Conservation (phyloP, 2,113 vertebrate genomes). For the Syrrhaptes paradoxus region DNA sequence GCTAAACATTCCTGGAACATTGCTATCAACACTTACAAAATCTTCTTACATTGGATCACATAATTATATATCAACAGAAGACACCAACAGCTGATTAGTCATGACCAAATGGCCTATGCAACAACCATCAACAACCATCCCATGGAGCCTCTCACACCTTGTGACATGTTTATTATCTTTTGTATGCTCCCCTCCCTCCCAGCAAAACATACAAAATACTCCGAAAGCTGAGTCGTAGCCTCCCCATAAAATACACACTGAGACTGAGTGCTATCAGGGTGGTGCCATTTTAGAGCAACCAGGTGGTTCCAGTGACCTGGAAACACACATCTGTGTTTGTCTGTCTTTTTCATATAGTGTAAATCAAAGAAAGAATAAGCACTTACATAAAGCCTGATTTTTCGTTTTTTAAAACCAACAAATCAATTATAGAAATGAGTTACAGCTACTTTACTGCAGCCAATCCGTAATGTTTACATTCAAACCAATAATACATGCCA, state of each 20-base stretch:
- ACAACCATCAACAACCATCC: neutral
- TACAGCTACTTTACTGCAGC: neutral
- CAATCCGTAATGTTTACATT: neutral
- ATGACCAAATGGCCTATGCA: rapidly evolving
- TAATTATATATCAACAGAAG: neutral
- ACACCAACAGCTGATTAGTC: neutral
- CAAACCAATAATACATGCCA: neutral
- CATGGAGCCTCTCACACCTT: too few species aligned
- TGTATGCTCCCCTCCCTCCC: neutral
- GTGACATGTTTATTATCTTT: neutral
- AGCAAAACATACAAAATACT: neutral
- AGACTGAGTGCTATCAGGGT: rapidly evolving
- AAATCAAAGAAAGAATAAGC: neutral
- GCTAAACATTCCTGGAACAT: neutral
- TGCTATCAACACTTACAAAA: neutral
- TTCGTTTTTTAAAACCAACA: neutral
- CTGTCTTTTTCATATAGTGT: neutral
- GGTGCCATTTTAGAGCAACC: neutral
- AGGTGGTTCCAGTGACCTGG: neutral
- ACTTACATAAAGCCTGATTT: neutral
- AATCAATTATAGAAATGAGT: neutral
- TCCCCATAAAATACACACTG: neutral
- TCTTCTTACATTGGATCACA: neutral
- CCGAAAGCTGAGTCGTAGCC: neutral
- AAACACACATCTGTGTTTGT: neutral